A percentile compares a stretch with the other conserved stretches of the same genome.
Conservation (phyloP, 2,888 invertebrate species). For the Eretmocerus hayati region DNA sequence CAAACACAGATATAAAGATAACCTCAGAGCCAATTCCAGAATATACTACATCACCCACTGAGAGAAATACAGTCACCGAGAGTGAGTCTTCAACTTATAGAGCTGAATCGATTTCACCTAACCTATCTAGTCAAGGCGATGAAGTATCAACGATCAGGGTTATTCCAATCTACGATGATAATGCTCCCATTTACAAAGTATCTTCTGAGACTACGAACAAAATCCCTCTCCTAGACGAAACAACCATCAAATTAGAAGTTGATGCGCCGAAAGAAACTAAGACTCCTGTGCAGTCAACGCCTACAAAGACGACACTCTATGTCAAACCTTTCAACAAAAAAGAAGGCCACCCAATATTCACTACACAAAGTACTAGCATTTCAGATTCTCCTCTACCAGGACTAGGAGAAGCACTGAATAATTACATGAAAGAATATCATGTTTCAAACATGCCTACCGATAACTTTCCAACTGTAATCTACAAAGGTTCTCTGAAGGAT, state of each 20-base stretch:
- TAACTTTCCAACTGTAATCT: conserved; percentile 7
- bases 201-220: conserved; percentile 7
- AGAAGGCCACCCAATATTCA: not conserved
- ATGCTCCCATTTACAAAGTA: not conserved
- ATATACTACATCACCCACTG: too few species aligned
- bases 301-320: conserved; percentile 1
- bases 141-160: conserved; percentile 20
- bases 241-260: too few species aligned
- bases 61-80: too few species aligned
- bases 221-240: not conserved
- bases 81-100: too few species aligned
- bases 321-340: not conserved
- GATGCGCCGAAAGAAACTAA: not conserved
- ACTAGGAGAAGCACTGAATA: conserved; percentile 16
- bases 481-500: not conserved
- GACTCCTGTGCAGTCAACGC: not conserved
- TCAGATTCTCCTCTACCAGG: conserved; percentile 7
- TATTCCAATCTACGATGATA: conserved; percentile 21
- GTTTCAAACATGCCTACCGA: conserved; percentile 14
- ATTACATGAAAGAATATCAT: conserved; percentile 21
- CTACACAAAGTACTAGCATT: not conserved
- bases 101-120: not conserved
- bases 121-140: not conserved
- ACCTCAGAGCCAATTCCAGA: too few species aligned
- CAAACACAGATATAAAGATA: too few species aligned